phyloP scores from a whole-genome alignment of 2,888 invertebrate genomes.

The Salticus scenicus region DNA sequence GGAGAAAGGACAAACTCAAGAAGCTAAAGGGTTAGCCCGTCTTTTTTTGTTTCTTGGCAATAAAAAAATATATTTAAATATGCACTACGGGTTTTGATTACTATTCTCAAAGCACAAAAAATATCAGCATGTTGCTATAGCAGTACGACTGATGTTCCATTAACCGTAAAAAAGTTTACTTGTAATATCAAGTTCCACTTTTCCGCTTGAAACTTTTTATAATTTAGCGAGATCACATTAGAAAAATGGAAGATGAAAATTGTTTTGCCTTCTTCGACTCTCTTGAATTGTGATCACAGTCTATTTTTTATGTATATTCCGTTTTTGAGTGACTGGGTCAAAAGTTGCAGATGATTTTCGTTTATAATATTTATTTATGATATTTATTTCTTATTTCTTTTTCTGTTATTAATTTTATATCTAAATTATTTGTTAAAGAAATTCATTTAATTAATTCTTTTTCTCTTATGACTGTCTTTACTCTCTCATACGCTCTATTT shows the following conservation, averaged over 20 bases:
- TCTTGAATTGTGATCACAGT: no score
- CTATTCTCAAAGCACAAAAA: background rate
- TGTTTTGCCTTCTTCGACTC: background rate
- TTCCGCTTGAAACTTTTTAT: constrained; percentile 8
- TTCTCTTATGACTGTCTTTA: no score
- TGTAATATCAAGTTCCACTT: background rate
- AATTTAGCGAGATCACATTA: background rate
- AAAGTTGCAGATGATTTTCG: no score
- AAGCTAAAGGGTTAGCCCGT: constrained; percentile 47
- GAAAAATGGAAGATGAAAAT: constrained; percentile 13
- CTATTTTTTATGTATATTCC: no score
- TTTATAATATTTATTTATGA: no score
- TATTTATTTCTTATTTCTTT: no score
- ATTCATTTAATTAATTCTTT: no score
- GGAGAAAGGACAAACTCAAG: constrained; percentile 42
- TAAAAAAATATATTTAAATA: constrained; percentile 31
- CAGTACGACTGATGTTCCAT: background rate
- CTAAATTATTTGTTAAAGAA: no score
- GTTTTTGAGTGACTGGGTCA: background rate
- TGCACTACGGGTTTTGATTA: constrained; percentile 56
- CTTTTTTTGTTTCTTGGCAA: no score
- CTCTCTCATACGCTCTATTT: no score
- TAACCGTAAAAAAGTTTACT: background rate
- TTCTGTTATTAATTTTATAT: no score
- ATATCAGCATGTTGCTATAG: background rate